These are phyloP conservation scores for Carcharodon carcharias DNA, from an alignment of 2,797 vertebrate genomes.

Conservation along the genomic window DNA sequence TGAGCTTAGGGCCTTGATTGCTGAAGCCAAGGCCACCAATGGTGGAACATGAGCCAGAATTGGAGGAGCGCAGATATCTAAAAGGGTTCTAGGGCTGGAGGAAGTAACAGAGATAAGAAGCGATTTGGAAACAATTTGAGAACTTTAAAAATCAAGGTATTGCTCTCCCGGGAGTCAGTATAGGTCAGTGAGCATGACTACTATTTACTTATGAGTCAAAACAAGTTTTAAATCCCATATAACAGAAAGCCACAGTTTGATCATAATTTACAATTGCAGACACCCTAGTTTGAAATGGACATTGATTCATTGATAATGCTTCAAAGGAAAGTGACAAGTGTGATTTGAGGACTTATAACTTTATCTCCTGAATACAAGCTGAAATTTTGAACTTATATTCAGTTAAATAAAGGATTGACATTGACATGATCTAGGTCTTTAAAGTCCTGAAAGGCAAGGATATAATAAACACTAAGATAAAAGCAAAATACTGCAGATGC, in stretches of 20 bases:
- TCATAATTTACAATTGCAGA: not conserved
- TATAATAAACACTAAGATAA: not conserved
- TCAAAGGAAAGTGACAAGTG: not conserved
- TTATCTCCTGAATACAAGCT: not conserved
- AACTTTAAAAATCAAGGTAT: not conserved
- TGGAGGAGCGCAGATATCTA: too few relatives aligned
- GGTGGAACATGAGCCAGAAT: too few relatives aligned
- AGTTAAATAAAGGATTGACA: not conserved
- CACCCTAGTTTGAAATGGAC: not conserved
- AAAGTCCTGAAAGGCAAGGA: not conserved
- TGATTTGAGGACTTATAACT: not conserved
- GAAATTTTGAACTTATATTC: not conserved
- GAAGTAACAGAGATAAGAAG: not conserved
- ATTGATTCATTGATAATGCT: not conserved
- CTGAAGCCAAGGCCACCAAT: too few relatives aligned
- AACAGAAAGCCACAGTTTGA: not conserved
- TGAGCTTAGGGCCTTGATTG: too few relatives aligned
- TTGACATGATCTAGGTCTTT: not conserved
- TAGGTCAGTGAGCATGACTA: not conserved
- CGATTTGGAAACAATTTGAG: not conserved
- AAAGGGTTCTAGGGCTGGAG: too few relatives aligned
- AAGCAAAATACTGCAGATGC: too few relatives aligned
- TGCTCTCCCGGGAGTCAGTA: not conserved
- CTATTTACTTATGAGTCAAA: not conserved
- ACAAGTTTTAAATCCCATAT: not conserved